These are phyloP conservation scores for Clavelina lepadiformis DNA, from an alignment of 23 tunicate genomes.

Conservation along the genomic window DNA sequence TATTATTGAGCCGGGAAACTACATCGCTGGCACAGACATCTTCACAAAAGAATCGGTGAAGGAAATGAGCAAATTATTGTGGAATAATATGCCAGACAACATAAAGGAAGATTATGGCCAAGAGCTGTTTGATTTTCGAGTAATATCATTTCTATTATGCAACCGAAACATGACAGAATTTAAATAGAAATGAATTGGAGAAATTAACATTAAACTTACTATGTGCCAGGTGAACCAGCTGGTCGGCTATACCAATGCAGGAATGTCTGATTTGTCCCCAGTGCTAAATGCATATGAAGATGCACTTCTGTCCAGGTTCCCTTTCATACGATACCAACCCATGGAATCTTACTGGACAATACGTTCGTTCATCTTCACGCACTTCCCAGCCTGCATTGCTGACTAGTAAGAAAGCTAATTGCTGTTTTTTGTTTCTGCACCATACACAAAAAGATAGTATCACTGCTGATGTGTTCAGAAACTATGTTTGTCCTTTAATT, in stretches of 20 bases:
- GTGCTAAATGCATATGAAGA: constrained; percentile 87
- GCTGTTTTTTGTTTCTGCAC: no score
- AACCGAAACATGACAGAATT: background rate
- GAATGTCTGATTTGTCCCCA: constrained; percentile 75
- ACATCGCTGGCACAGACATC: constrained; percentile 95
- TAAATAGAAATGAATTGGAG: constrained; percentile 10
- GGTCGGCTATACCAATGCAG: constrained; percentile 68
- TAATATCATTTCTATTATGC: background rate
- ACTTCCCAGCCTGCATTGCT: constrained; percentile 64
- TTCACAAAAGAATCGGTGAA: constrained; percentile 53
- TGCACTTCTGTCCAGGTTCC: constrained; percentile 69
- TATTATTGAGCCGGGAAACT: constrained; percentile 96
- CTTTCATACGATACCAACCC: constrained; percentile 76
- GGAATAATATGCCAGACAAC: constrained; percentile 61
- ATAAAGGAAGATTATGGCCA: constrained; percentile 80
- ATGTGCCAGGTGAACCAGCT: constrained; percentile 59
- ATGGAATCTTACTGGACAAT: constrained; percentile 87
- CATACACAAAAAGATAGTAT: no score
- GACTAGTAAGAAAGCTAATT: constrained; percentile 99
- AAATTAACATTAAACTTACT: background rate
- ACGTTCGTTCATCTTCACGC: constrained; percentile 73
- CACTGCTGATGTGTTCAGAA: no score
- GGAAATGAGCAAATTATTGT: constrained; percentile 52
- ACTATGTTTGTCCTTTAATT: no score
- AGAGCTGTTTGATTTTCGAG: constrained; percentile 61